A percentile compares a stretch with the other conserved stretches of the same genome.
These are phyloP conservation scores for Brachyopa scutellaris DNA, from an alignment of 2,888 invertebrate genomes.

Conservation along the genomic window DNA sequence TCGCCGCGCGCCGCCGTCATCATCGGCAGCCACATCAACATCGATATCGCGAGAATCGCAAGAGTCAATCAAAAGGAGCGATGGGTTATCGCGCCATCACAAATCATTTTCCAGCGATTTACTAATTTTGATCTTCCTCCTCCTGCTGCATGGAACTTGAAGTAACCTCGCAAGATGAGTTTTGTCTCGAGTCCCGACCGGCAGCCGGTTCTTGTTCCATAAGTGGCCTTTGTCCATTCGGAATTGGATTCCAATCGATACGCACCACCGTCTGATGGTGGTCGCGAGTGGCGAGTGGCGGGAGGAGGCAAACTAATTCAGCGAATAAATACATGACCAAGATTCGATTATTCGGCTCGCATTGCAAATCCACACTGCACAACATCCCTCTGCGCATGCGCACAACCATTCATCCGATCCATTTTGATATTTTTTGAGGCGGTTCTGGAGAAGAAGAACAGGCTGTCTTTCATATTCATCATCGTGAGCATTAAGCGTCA, in stretches of 20 bases:
- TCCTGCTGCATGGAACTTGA: conserved; percentile 1
- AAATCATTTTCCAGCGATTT: conserved; percentile 73
- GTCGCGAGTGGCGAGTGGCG: not conserved
- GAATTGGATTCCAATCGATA: conserved; percentile 68
- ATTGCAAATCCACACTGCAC: conserved; percentile 58
- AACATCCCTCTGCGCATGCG: no score
- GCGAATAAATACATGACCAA: conserved; percentile 69
- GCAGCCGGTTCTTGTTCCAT: conserved; percentile 59
- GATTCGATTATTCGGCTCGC: conserved; percentile 69
- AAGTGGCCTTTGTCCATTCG: conserved; percentile 39
- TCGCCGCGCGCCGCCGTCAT: not conserved
- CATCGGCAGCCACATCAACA: conserved; percentile 65
- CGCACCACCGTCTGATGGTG: conserved; percentile 41
- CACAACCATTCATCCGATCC: conserved; percentile 26
- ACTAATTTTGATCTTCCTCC: conserved; percentile 61
- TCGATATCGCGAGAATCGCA: conserved; percentile 64
- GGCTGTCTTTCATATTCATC: conserved; percentile 54
- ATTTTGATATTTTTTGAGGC: conserved; percentile 44
- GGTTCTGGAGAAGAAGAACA: conserved; percentile 42
- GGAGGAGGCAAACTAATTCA: conserved; percentile 62
- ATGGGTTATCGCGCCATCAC: conserved; percentile 73
- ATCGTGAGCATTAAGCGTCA: conserved; percentile 60
- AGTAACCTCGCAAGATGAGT: not conserved
- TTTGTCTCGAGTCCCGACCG: conserved; percentile 2
- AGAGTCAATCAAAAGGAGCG: conserved; percentile 71